Evolutionary conservation across 2,113 vertebrate species (phyloP).

Genomic region (Ciconia stormi): DNA sequence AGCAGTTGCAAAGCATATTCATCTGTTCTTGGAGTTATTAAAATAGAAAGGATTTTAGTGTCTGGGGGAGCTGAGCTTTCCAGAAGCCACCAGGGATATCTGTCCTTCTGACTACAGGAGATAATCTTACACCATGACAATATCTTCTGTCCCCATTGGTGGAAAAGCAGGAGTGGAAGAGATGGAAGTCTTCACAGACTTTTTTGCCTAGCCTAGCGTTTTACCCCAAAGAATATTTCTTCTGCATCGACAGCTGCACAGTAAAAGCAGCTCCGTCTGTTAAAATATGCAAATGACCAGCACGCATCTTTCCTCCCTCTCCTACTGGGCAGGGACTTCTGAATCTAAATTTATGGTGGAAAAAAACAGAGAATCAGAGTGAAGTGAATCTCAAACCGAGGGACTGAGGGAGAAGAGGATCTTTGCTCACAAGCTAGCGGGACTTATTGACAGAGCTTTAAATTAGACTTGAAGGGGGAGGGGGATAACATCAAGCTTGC

Average conservation of each 20-base stretch:
- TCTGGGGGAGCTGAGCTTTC: neutral
- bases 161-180: neutral
- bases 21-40: neutral
- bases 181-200: neutral
- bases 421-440: too few relatives aligned
- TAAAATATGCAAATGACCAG: conserved; percentile 67
- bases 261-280: conserved; percentile 58
- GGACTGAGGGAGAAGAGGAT: neutral
- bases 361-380: neutral
- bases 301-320: conserved; percentile 29
- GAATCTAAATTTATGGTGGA: conserved; percentile 57
- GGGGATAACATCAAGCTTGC: too few relatives aligned
- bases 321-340: conserved; percentile 68
- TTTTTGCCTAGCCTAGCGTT: conserved; percentile 16
- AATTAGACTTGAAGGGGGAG: too few relatives aligned
- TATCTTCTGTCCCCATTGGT: neutral
- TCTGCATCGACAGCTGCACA: conserved; percentile 59
- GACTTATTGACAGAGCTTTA: too few relatives aligned
- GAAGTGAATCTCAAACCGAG: neutral
- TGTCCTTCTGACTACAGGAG: neutral
- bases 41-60: neutral
- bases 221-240: conserved; percentile 68
- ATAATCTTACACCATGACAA: neutral
- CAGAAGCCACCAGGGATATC: neutral
- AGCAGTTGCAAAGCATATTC: neutral